Evolutionary conservation across 1,140 invertebrate genomes (phyloP), one percentile per base, ranked within the genome.

Genomic region (Megathymus violae): DNA sequence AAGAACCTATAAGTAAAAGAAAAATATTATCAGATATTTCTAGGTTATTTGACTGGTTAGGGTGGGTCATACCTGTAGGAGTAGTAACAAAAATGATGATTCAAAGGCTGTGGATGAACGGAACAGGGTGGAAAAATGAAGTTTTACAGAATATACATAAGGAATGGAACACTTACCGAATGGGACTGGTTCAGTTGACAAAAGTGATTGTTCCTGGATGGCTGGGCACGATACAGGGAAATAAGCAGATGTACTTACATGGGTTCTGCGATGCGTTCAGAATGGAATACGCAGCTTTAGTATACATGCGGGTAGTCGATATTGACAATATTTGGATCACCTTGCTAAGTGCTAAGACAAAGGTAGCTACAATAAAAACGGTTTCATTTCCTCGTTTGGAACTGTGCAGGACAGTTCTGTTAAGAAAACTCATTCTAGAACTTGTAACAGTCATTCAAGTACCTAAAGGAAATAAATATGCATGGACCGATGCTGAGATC

Each of bases 331-430:
- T 67, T 7, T 22, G 64, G 3, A 46, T 62, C 1, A 31, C 15
- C 10, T 27, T 69, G 10, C 4, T 73, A 0, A 44, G 56, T 0
- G 36, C 61, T 3, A 69, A 69, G 13, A 73, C 71, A 3, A 69
- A 56, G 10, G 62, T 69, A 1, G 64, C 71, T 3, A 67, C 67
- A 7, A 46, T 67, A 0, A 65, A 64, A 22, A 38, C 27, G 9
- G 19, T 69, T 0, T 62, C 64, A n/a, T 64, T 69, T 6, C 67
- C 71, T 1, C 34, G 71, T 17, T 15, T 73, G 7, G 70, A 71
- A 19, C 43, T 71, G 4, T 67, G 64, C 47, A 64, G 69, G 10
- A 66, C 69, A n/a, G n/a, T n/a, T n/a, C 5, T 22, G 19, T 22
- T 22, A 5, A 5, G 19, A 3, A 22, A 22, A 22, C 19, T 22